Percentiles rank a stretch among this genome's conserved stretches.
Evolutionary conservation across 2,113 vertebrate genomes (phyloP).

Genomic region (Corythornis madagascariensis): DNA sequence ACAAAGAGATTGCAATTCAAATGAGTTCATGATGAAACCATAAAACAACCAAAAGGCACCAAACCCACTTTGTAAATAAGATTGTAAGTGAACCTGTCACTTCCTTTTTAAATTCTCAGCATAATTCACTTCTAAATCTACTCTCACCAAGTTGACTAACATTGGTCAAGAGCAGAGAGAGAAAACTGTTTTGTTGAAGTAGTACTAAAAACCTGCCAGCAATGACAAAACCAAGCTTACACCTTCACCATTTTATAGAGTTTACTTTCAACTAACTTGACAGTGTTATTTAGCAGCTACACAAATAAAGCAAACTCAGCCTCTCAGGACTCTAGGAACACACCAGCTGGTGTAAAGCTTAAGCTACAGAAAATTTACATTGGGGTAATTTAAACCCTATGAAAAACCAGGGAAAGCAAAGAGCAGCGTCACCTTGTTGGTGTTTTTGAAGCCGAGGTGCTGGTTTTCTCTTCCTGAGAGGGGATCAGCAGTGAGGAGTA

Average conservation of each 20-base stretch:
- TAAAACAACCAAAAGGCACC: background rate
- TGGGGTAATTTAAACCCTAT: background rate
- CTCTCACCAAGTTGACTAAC: background rate
- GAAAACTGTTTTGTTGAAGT: background rate
- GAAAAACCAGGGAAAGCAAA: background rate
- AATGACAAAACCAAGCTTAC: background rate
- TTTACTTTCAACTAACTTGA: background rate
- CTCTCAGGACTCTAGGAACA: background rate
- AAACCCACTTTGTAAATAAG: background rate
- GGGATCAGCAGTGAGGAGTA: slow-evolving; percentile 81
- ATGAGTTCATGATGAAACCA: background rate
- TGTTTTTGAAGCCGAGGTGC: slow-evolving; percentile 86
- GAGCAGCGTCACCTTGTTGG: slow-evolving; percentile 75
- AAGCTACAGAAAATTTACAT: background rate
- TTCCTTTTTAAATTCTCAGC: background rate
- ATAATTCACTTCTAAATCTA: background rate
- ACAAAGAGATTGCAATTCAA: slow-evolving; percentile 1
- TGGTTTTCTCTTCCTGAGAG: slow-evolving; percentile 85
- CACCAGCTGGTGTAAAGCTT: background rate
- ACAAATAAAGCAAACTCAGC: background rate
- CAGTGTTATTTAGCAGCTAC: background rate
- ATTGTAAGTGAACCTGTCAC: background rate
- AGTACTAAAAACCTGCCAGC: background rate
- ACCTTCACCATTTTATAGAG: background rate
- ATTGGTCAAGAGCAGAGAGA: background rate